Percentiles rank a stretch among this genome's conserved stretches.
Conservation (phyloP, 2,797 vertebrate species). For the Cephalopachus bancanus region DNA sequence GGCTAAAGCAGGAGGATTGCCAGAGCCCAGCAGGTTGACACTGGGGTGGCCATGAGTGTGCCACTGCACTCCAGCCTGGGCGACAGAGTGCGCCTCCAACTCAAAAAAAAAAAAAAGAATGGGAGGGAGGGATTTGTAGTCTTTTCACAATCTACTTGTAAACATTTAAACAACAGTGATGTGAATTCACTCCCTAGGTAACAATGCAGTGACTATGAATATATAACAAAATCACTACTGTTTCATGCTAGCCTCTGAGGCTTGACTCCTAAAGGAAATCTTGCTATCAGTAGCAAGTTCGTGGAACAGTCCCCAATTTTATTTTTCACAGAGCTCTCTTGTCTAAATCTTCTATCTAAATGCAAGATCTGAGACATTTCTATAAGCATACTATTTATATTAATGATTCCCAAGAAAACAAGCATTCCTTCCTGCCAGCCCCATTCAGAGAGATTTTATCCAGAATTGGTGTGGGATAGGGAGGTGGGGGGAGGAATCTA, state of each 20-base stretch:
- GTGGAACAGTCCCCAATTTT: background rate
- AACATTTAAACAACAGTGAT: background rate
- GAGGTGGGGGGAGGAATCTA: too few species aligned
- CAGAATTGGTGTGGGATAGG: background rate
- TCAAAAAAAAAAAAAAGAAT: too few species aligned
- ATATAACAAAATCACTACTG: background rate
- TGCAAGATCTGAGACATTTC: slow-evolving; percentile 28
- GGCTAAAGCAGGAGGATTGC: too few species aligned
- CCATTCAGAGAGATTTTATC: background rate
- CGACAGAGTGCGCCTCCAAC: too few species aligned
- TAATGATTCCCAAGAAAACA: background rate
- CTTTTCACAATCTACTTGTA: background rate
- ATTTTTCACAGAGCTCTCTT: slow-evolving; percentile 42
- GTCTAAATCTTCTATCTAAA: slow-evolving; percentile 32
- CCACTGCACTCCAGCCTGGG: too few species aligned
- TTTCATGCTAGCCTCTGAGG: background rate
- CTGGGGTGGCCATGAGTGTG: too few species aligned
- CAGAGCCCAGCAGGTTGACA: too few species aligned
- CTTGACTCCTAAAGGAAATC: slow-evolving; percentile 46
- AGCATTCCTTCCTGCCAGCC: background rate
- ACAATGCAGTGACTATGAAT: background rate
- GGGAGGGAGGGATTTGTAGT: background rate
- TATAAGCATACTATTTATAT: slow-evolving; percentile 23
- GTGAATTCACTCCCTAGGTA: background rate
- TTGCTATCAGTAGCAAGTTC: background rate